Conservation (phyloP, 1,140 invertebrate genomes). For the Metopolophium dirhodum region DNA sequence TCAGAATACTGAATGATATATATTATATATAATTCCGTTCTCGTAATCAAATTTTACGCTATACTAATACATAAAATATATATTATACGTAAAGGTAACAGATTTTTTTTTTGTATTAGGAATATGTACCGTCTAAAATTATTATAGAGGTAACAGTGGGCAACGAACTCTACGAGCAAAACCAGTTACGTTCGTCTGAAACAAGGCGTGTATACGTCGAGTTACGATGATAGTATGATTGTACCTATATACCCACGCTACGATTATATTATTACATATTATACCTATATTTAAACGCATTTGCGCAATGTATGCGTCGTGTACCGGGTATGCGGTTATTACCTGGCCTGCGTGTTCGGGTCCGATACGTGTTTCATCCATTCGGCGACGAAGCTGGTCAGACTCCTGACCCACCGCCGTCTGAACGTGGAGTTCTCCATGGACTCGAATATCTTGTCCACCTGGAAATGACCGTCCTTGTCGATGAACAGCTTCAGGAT, state of each 20-base stretch:
- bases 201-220: constrained; percentile 14
- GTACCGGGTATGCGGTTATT: constrained; percentile 40
- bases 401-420: constrained; percentile 76
- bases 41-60: neutral
- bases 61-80: neutral
- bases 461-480: constrained; percentile 65
- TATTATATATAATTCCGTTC: neutral
- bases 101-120: neutral
- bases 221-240: neutral
- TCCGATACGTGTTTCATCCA: constrained; percentile 77
- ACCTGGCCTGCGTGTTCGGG: constrained; percentile 76
- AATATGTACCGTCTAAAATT: neutral
- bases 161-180: constrained; percentile 47
- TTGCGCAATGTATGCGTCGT: neutral
- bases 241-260: neutral
- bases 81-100: neutral
- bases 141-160: constrained; percentile 1
- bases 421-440: constrained; percentile 79
- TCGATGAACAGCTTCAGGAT: constrained; percentile 70
- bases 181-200: constrained; percentile 21
- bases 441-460: constrained; percentile 74
- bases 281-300: neutral
- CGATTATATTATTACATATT: constrained; percentile 12
- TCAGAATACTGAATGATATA: neutral
- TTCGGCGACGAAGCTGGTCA: constrained; percentile 76